Conservation (phyloP, 2,113 vertebrate species). For the Melanotaenia duboulayi region DNA sequence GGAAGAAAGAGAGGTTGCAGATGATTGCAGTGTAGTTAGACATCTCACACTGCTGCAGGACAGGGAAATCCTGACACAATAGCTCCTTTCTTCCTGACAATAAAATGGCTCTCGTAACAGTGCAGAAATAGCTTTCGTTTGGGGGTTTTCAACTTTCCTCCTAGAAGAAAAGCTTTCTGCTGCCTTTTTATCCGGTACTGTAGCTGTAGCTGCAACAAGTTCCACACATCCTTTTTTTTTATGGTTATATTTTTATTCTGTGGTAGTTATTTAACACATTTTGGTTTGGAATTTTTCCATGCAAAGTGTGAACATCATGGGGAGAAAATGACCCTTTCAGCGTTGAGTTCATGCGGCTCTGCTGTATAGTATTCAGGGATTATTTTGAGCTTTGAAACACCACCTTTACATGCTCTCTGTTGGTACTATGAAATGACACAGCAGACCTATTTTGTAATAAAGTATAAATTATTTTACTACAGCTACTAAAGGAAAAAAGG, state of each 20-base stretch:
- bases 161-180: background rate
- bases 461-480: background rate
- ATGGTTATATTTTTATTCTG: too few relatives aligned
- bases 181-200: background rate
- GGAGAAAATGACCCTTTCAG: background rate
- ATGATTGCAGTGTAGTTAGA: slow-evolving; percentile 22
- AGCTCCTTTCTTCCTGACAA: slow-evolving; percentile 11
- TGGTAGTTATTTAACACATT: too few relatives aligned
- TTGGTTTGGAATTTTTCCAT: background rate
- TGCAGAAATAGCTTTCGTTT: background rate
- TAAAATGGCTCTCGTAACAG: background rate
- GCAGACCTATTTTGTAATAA: background rate
- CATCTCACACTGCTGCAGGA: slow-evolving; percentile 1
- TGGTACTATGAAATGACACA: background rate
- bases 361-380: background rate
- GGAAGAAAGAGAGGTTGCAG: slow-evolving; percentile 11
- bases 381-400: background rate
- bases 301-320: background rate
- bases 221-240: too few relatives aligned
- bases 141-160: background rate
- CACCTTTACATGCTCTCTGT: background rate
- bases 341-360: too few relatives aligned
- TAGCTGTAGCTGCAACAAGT: background rate
- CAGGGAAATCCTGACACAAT: slow-evolving; percentile 7
- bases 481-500: background rate